Percentiles rank a stretch among this genome's conserved stretches.
Conservation (phyloP, 2,888 invertebrate genomes). For the Piscicola geometra region DNA sequence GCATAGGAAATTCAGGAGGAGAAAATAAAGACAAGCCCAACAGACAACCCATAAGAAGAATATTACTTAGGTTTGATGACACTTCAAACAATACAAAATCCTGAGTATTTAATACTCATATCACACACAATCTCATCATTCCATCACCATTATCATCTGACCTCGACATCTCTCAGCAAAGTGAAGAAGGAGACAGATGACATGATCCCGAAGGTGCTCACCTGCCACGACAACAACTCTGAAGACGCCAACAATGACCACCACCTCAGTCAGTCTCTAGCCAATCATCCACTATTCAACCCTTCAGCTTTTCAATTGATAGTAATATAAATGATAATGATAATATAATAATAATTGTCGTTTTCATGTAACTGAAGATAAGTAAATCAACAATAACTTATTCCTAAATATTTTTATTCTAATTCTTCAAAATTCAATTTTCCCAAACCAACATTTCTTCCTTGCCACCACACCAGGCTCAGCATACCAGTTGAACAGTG, state of each 20-base stretch:
- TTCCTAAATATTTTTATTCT: too few species aligned
- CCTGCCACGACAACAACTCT: constrained; percentile 15
- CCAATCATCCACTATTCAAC: neutral
- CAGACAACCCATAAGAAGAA: constrained; percentile 28
- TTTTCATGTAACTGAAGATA: too few species aligned
- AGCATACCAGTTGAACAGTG: constrained; percentile 15
- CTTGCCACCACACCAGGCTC: neutral
- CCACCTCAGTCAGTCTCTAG: neutral
- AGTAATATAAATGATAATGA: neutral
- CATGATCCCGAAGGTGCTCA: constrained; percentile 2
- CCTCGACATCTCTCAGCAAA: constrained; percentile 24
- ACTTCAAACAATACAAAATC: too few species aligned
- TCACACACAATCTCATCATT: too few species aligned
- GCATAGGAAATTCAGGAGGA: neutral
- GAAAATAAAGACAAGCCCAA: constrained; percentile 24
- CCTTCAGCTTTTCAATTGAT: neutral
- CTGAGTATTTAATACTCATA: too few species aligned
- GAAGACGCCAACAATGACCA: constrained; percentile 14
- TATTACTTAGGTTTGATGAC: constrained; percentile 23
- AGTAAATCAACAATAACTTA: neutral
- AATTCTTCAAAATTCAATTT: too few species aligned
- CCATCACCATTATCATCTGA: too few species aligned
- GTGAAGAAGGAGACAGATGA: constrained; percentile 31
- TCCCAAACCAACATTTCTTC: too few species aligned
- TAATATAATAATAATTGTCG: neutral